Conservation (phyloP, 2,797 vertebrate genomes). For the Gouania willdenowi region DNA sequence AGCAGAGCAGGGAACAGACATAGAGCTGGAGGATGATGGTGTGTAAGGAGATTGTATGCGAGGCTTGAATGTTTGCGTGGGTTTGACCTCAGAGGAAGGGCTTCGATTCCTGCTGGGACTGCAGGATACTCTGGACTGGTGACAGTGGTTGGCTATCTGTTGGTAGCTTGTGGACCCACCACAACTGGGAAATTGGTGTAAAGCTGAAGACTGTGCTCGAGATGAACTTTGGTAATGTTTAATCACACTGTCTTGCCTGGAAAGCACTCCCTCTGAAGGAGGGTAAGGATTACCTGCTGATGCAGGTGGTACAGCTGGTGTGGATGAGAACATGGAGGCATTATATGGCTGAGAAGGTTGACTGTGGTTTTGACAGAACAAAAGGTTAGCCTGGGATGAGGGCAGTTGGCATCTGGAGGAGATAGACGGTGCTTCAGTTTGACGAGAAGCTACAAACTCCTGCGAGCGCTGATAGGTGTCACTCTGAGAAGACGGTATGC, state of each 20-base stretch:
- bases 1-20: constrained; percentile 48
- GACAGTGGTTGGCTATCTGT: constrained; percentile 75
- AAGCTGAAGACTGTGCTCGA: constrained; percentile 68
- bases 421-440: constrained; percentile 63
- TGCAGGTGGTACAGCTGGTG: constrained; percentile 46
- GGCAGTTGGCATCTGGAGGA: constrained; percentile 81
- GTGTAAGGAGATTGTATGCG: constrained; percentile 82
- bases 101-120: constrained; percentile 86
- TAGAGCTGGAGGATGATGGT: constrained; percentile 57
- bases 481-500: constrained; percentile 80
- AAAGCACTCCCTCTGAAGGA: constrained; percentile 78
- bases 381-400: constrained; percentile 82
- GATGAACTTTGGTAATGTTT: constrained; percentile 88
- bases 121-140: constrained; percentile 79
- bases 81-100: constrained; percentile 71
- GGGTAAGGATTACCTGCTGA: constrained; percentile 65
- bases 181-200: constrained; percentile 87
- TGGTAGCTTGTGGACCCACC: constrained; percentile 79
- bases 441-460: constrained; percentile 61
- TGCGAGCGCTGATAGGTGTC: constrained; percentile 71
- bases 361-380: constrained; percentile 81
- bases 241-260: constrained; percentile 89
- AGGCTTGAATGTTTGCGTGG: constrained; percentile 79
- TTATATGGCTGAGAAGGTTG: constrained; percentile 86
- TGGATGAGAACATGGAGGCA: constrained; percentile 81